These are phyloP conservation scores for Donacobius atricapilla DNA, from an alignment of 2,113 vertebrate species.

Conservation along the genomic window DNA sequence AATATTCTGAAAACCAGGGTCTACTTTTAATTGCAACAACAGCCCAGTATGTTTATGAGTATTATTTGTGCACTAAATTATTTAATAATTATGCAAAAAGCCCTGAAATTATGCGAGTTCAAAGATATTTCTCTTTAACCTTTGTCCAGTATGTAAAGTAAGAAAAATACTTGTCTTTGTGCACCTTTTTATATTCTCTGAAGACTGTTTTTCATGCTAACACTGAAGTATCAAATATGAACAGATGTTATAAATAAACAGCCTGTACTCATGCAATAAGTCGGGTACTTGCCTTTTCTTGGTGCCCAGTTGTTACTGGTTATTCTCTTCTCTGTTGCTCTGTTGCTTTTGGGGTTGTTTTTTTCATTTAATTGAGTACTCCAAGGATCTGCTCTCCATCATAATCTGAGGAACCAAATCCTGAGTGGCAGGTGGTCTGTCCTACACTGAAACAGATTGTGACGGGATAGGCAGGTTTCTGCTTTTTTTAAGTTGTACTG, in stretches of 20 bases:
- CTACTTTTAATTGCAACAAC: neutral
- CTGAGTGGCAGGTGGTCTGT: neutral
- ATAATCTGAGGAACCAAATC: neutral
- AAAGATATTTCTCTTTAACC: constrained; percentile 19
- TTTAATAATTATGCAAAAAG: constrained; percentile 13
- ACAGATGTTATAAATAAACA: neutral
- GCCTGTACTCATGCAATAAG: neutral
- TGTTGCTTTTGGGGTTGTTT: neutral
- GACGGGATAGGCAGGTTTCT: neutral
- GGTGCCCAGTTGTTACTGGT: neutral
- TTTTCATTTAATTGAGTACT: neutral
- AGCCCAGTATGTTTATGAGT: neutral
- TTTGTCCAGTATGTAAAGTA: neutral
- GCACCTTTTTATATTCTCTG: neutral
- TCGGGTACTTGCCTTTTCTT: neutral
- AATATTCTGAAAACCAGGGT: neutral
- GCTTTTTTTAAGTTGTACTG: neutral
- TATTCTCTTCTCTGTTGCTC: neutral
- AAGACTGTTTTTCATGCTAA: neutral
- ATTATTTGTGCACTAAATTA: constrained; percentile 13
- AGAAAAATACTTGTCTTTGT: neutral
- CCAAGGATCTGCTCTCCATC: neutral
- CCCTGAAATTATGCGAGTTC: neutral
- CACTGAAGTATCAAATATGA: neutral
- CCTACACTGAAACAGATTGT: neutral